Evolutionary conservation across 1,140 invertebrate species (phyloP).

Genomic region (Reticulitermes speratus): DNA sequence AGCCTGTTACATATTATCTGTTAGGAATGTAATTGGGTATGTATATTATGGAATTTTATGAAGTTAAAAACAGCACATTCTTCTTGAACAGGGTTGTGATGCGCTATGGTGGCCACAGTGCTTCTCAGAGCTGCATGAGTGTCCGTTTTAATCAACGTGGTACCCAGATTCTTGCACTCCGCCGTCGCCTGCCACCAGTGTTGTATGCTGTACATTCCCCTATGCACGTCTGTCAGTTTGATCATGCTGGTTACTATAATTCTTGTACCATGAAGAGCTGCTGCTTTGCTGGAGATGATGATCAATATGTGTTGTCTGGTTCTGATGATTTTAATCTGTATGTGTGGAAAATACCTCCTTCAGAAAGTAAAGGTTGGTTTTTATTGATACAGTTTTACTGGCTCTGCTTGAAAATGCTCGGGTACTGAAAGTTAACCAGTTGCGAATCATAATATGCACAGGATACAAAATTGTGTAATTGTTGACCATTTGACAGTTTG

Average conservation of each 20-base stretch:
- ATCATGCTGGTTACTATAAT: slow-evolving; percentile 90
- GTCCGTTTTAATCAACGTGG: slow-evolving; percentile 84
- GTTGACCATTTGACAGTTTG: not conserved
- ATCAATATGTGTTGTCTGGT: slow-evolving; percentile 86
- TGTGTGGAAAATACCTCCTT: slow-evolving; percentile 84
- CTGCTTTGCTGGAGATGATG: slow-evolving; percentile 85
- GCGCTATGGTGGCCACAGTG: slow-evolving; percentile 67
- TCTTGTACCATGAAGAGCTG: slow-evolving; percentile 97
- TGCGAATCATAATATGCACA: too few relatives aligned
- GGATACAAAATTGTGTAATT: too few relatives aligned
- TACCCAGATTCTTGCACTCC: slow-evolving; percentile 74
- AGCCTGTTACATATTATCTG: too few relatives aligned
- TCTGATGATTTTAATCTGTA: slow-evolving; percentile 96
- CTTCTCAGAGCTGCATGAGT: slow-evolving; percentile 83
- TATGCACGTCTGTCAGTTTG: slow-evolving; percentile 77
- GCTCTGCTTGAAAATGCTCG: too few relatives aligned
- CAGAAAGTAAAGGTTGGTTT: slow-evolving; percentile 46
- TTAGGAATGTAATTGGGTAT: too few relatives aligned
- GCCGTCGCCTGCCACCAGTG: slow-evolving; percentile 79
- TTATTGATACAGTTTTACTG: not conserved
- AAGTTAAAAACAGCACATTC: not conserved
- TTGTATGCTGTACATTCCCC: slow-evolving; percentile 70
- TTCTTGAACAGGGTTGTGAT: slow-evolving; percentile 47
- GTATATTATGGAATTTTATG: too few relatives aligned
- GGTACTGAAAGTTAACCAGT: too few relatives aligned